Percentiles rank a stretch among this genome's conserved stretches.
phyloP scores from a whole-genome alignment of 23 tunicate genomes.

The Styela plicata region DNA sequence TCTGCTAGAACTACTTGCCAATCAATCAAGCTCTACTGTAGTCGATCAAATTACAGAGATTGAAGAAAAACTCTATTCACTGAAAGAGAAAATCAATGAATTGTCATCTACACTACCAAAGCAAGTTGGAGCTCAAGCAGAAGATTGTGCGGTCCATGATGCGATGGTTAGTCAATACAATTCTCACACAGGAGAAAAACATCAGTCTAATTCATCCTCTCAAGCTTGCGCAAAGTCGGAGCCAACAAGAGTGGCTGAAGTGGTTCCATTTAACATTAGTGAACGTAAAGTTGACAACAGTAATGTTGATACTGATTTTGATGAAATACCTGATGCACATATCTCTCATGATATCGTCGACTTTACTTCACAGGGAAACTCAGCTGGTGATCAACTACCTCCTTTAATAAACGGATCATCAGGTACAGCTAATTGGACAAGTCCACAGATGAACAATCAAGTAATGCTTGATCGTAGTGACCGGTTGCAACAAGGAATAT shows the following conservation, averaged over 20 bases:
- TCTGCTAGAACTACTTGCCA: slow-evolving; percentile 9
- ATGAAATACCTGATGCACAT: background rate
- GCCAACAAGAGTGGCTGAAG: slow-evolving; percentile 8
- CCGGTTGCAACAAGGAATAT: background rate
- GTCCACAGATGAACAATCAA: background rate
- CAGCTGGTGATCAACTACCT: background rate
- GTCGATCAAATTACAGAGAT: slow-evolving; percentile 6
- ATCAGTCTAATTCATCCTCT: background rate
- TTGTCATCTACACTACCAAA: background rate
- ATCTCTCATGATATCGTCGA: background rate
- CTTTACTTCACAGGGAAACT: background rate
- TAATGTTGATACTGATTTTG: background rate
- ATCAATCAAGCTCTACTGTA: background rate
- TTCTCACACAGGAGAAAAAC: background rate
- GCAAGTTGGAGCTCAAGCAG: background rate
- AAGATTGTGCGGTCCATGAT: background rate
- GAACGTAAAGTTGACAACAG: background rate
- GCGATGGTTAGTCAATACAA: background rate
- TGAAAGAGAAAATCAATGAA: background rate
- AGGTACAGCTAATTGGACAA: background rate
- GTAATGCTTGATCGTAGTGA: background rate
- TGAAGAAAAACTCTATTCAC: background rate
- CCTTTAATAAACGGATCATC: background rate
- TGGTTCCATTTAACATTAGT: background rate
- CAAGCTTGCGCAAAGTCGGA: background rate